Percentiles rank a stretch among this genome's conserved stretches.
Conservation (phyloP, 1,140 invertebrate species). For the Himalopsyche phryganea region DNA sequence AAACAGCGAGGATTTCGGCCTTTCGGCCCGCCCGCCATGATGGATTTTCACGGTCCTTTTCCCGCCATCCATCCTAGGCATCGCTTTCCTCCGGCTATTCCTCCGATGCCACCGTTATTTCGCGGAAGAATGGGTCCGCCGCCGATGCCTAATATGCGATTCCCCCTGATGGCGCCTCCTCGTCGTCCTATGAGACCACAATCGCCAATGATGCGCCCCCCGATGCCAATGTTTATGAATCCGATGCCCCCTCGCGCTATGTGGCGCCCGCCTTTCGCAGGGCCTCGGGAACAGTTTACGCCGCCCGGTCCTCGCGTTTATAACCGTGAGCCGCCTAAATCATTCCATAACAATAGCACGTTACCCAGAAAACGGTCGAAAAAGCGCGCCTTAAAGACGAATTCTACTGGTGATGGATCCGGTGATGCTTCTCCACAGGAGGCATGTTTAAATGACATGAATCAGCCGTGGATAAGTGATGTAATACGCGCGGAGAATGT, state of each 20-base stretch:
- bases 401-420: not conserved
- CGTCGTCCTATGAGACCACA: not conserved
- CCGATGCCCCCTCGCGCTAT: conserved; percentile 1
- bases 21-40: not conserved
- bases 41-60: conserved; percentile 4
- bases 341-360: not conserved
- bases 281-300: conserved; percentile 14
- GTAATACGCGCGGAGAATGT: conserved; percentile 38
- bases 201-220: conserved; percentile 20
- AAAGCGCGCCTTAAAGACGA: not conserved
- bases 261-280: conserved; percentile 37
- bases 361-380: not conserved
- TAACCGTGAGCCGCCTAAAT: not conserved
- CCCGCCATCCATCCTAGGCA: not conserved
- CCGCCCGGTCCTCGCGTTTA: not conserved
- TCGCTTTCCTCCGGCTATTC: conserved; percentile 30
- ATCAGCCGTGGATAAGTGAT: conserved; percentile 41
- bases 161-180: not conserved
- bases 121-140: conserved; percentile 3
- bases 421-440: conserved; percentile 7
- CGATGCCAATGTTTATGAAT: not conserved
- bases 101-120: conserved; percentile 42
- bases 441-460: conserved; percentile 38
- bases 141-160: not conserved
- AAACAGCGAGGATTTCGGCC: not conserved